Evolutionary conservation across 1,140 invertebrate genomes (phyloP), one percentile per base, ranked within the genome.

Genomic region (Polypedilum vanderplanki): DNA sequence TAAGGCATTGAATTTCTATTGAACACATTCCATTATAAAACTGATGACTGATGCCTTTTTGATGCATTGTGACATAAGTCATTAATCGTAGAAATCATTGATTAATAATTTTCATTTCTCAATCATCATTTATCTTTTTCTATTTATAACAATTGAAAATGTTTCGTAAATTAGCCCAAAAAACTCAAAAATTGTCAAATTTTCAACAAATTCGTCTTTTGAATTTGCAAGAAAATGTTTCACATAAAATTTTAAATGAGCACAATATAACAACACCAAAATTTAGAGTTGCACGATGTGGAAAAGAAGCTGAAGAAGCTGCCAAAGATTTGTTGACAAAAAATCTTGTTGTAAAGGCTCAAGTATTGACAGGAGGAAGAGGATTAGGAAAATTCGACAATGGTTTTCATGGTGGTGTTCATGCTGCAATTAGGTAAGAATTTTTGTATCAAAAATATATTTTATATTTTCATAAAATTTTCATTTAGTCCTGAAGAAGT

Each of bases 151-250:
- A 10, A 46, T 3, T 15, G 4, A 57, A 15, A 15, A 57, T 57
- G 46, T 15, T 57, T 57, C 8, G 46, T n/a, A 57, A 57, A 33
- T 33, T 33, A 33, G 24, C 24, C 5, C 24, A 33, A 5, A 33
- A 33, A 57, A 15, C 4, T 15, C 12, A 4, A 57, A 57, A 57
- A 15, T 57, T 57, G 4, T 15, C 46, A 57, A 57, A 57, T 15
- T 15, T 57, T 15, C 46, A 57, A 57, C 46, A 57, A n/a, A n/a
- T 57, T 70, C 85, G 95, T 74, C 88, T 91, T 79, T 85, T 97
- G 73, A 95, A 95, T 85, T 92, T 97, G 3, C 95, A 98, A 80
- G 95, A 97, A 84, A 90, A 96, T 82, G 88, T 95, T 57, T 95
- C 93, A 80, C 96, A 96, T 82, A 90, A 88, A 22, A 80, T 98